phyloP scores from a whole-genome alignment of 2,113 vertebrate species.

The Lepus americanus region DNA sequence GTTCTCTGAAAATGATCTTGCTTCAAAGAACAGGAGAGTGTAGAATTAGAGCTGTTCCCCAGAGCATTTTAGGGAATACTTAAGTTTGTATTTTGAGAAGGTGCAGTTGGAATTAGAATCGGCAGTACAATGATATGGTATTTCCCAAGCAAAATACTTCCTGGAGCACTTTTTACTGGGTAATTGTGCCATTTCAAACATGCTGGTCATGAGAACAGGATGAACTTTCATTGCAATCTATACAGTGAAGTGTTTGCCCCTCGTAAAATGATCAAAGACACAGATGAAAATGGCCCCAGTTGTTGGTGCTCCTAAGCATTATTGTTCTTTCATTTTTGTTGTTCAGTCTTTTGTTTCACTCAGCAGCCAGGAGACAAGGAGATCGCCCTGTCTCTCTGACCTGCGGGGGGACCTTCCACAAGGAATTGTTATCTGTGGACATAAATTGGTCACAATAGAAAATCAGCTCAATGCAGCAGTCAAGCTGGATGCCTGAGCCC shows the following conservation, averaged over 20 bases:
- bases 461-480: conserved; percentile 12
- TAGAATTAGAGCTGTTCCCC: conserved; percentile 35
- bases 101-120: conserved; percentile 29
- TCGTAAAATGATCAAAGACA: conserved; percentile 34
- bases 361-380: neutral
- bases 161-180: conserved; percentile 22
- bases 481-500: neutral
- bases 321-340: neutral
- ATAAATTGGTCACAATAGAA: conserved; percentile 47
- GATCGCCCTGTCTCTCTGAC: neutral
- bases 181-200: conserved; percentile 24
- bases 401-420: neutral
- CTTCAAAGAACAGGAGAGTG: conserved; percentile 30
- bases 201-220: neutral
- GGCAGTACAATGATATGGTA: conserved; percentile 12
- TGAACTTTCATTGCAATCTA: neutral
- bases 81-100: conserved; percentile 52
- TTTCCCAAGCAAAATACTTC: conserved; percentile 32
- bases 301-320: neutral
- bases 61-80: conserved; percentile 36
- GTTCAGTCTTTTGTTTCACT: neutral
- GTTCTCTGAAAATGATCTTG: neutral
- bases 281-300: neutral
- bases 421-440: conserved; percentile 43
- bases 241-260: conserved; percentile 1